These are phyloP conservation scores for Tiaroga cobitis DNA, from an alignment of 2,797 vertebrate genomes.

Conservation along the genomic window DNA sequence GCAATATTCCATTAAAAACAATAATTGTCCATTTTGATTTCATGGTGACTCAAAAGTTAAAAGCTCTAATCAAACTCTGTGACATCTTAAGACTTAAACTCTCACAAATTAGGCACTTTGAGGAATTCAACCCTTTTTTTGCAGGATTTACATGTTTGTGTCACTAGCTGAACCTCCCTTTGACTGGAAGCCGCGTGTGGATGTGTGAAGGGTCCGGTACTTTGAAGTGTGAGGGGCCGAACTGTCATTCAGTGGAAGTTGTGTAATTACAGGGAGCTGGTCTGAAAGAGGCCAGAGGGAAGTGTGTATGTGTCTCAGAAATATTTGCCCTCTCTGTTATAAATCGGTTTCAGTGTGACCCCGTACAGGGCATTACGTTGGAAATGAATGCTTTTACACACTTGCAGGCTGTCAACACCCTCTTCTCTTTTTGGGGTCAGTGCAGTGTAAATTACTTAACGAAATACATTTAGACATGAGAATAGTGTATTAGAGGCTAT, in stretches of 20 bases:
- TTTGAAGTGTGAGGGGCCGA: constrained; percentile 70
- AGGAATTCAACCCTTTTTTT: constrained; percentile 49
- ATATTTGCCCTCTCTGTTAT: constrained; percentile 39
- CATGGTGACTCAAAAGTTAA: neutral
- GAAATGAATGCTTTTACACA: constrained; percentile 15
- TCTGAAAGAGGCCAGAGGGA: constrained; percentile 63
- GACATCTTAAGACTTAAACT: neutral
- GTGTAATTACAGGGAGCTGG: constrained; percentile 76
- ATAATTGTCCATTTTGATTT: neutral
- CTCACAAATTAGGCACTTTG: constrained; percentile 54
- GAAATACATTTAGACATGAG: neutral
- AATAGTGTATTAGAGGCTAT: constrained; percentile 11
- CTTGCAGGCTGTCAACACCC: constrained; percentile 21
- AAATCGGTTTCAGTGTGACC: constrained; percentile 24
- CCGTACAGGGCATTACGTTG: neutral
- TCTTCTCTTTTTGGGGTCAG: neutral
- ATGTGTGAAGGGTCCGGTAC: constrained; percentile 58
- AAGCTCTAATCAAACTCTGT: constrained; percentile 5
- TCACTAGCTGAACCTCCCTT: constrained; percentile 70
- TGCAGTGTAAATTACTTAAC: constrained; percentile 23
- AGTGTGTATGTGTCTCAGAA: constrained; percentile 54
- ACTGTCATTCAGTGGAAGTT: constrained; percentile 61
- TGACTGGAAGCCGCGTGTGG: constrained; percentile 31
- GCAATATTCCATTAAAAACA: neutral
- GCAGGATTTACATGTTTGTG: constrained; percentile 53